Evolutionary conservation across 2,113 vertebrate species (phyloP), one percentile per base, ranked within the genome.

Genomic region (Haliaeetus leucogaster): DNA sequence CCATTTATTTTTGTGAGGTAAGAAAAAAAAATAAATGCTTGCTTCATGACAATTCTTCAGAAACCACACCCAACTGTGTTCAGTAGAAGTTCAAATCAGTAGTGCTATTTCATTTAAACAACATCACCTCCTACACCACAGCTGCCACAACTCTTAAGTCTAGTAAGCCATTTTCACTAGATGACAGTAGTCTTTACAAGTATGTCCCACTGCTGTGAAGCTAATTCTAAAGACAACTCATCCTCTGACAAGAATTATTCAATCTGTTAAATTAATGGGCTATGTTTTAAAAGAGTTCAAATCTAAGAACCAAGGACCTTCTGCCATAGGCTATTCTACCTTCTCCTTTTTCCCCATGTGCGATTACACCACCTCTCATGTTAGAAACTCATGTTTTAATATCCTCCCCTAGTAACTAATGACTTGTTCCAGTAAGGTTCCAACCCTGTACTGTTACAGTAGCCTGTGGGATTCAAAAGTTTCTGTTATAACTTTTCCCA

Each of bases 401-500:
- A 94, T 59, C 42, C 53, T 94, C 66, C 7, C 38, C 34, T 79
- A 82, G 61, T 65, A 94, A 93, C 84, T 92, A 82, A 73, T 89
- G 43, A 55, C 70, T 90, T 91, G 12, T 83, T 95, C 82, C 29
- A 55, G 30, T 58, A 78, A 85, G 34, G 45, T 82, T 80, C 45
- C 38, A 90, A 58, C 7, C 42, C 38, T 88, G 38, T 53, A 81
- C 53, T 65, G 62, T 73, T 86, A 42, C 43, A 55, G 62, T 73
- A 63, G 29, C 43, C 58, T 74, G 36, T 85, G 58, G 67, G 61
- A 83, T 10, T 67, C 86, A 59, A 50, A 58, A 81, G 52, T 56
- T 95, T 93, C 85, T 82, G n/a, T 36, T 95, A 74, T 25, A 79
- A 92, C 30, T 68, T 77, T 55, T 65, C 84, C 43, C n/a, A 68